Conservation (phyloP, 2,888 invertebrate species). For the Aromia moschata region DNA sequence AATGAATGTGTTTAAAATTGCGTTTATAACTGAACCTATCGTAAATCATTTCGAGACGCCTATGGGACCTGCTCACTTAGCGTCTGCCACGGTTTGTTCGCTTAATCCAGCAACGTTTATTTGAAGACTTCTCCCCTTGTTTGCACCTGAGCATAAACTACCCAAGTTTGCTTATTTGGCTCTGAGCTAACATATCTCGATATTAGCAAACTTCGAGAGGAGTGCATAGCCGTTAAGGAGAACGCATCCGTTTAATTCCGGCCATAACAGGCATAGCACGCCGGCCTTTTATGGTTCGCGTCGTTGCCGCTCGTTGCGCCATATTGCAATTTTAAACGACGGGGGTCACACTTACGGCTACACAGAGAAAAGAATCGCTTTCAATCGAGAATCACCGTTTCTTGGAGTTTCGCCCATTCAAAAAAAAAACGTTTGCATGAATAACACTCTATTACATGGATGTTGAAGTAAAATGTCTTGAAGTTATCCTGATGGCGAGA, state of each 20-base stretch:
- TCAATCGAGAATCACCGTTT: too few relatives aligned
- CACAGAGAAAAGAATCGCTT: too few relatives aligned
- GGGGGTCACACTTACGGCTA: too few relatives aligned
- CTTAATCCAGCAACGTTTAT: conserved; percentile 21
- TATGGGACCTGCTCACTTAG: background rate
- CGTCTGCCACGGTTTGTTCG: conserved; percentile 11
- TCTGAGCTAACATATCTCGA: conserved; percentile 17
- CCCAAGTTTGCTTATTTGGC: conserved; percentile 24
- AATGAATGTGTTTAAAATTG: too few relatives aligned
- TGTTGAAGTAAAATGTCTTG: too few relatives aligned
- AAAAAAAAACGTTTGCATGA: too few relatives aligned
- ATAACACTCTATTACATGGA: too few relatives aligned
- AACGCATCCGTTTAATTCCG: conserved; percentile 20
- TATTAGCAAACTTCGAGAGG: conserved; percentile 34
- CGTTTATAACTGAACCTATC: background rate
- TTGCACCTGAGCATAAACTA: conserved; percentile 29
- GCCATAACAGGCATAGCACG: conserved; percentile 14
- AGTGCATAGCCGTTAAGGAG: conserved; percentile 27
- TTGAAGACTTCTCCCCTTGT: conserved; percentile 23
- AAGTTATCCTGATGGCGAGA: too few relatives aligned
- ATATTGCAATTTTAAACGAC: background rate
- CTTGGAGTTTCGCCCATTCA: too few relatives aligned
- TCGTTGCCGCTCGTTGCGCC: background rate
- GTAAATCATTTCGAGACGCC: background rate
- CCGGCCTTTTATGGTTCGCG: background rate